Conservation (phyloP, 2,797 vertebrate genomes). For the Carapus acus region DNA sequence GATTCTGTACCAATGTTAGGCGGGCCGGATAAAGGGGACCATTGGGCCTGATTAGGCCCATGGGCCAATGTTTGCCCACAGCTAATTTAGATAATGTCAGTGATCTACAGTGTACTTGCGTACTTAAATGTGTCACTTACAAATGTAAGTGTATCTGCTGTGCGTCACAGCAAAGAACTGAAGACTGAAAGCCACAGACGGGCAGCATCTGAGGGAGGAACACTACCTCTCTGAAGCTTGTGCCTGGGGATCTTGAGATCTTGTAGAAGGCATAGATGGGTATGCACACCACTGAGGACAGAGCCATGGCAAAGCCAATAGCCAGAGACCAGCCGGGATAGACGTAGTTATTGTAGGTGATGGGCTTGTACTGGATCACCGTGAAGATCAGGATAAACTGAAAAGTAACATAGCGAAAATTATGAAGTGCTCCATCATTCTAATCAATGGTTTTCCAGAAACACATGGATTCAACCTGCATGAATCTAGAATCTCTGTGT, state of each 20-base stretch:
- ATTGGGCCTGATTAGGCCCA: too few relatives aligned
- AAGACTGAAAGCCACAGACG: too few relatives aligned
- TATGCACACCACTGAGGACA: conserved; percentile 96
- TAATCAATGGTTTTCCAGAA: too few relatives aligned
- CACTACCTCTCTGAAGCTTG: conserved; percentile 87
- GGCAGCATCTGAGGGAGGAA: not conserved
- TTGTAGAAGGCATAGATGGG: conserved; percentile 89
- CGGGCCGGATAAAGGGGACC: too few relatives aligned
- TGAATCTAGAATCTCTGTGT: not conserved
- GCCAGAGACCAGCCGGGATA: conserved; percentile 90
- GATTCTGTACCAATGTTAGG: too few relatives aligned
- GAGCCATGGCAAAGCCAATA: conserved; percentile 90
- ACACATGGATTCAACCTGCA: too few relatives aligned
- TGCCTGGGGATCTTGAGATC: conserved; percentile 83
- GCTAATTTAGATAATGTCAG: too few relatives aligned
- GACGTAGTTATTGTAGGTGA: conserved; percentile 91
- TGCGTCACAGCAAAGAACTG: too few relatives aligned
- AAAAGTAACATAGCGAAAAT: not conserved
- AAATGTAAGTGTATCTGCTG: too few relatives aligned
- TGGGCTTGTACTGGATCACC: conserved; percentile 96
- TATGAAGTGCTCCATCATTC: conserved; percentile 6
- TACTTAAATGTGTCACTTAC: too few relatives aligned
- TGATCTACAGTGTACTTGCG: too few relatives aligned
- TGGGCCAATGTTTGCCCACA: too few relatives aligned
- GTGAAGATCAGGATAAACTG: conserved; percentile 98